phyloP scores from a whole-genome alignment of 2,888 invertebrate species.

The Ischnura elegans region DNA sequence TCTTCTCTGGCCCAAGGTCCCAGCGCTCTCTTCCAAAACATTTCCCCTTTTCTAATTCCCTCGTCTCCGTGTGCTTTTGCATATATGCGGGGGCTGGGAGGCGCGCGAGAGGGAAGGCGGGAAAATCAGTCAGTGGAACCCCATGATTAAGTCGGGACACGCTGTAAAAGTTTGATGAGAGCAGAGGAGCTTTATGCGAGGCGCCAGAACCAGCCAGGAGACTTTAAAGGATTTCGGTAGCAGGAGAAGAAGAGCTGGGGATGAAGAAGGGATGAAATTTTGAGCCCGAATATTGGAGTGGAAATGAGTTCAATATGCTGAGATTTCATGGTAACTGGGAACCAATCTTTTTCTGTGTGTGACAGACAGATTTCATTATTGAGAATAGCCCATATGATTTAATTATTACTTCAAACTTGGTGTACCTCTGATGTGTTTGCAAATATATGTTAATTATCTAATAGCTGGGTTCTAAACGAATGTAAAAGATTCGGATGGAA shows the following conservation, averaged over 20 bases:
- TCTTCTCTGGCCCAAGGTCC: background rate
- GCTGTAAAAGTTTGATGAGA: slow-evolving; percentile 60
- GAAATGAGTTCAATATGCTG: background rate
- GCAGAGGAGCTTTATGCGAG: slow-evolving; percentile 35
- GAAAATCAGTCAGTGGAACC: slow-evolving; percentile 59
- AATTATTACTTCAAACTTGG: too few relatives aligned
- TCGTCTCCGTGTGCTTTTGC: background rate
- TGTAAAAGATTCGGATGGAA: too few relatives aligned
- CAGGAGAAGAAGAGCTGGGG: background rate
- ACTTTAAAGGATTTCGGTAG: background rate
- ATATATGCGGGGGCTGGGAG: background rate
- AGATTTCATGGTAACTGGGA: background rate
- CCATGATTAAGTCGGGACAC: slow-evolving; percentile 50
- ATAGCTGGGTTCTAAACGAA: too few relatives aligned
- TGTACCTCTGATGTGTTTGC: too few relatives aligned
- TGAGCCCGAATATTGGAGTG: background rate
- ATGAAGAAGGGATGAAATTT: background rate
- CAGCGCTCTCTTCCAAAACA: slow-evolving; percentile 8
- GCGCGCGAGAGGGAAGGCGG: slow-evolving; percentile 7
- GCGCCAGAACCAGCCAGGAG: background rate
- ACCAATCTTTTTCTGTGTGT: too few relatives aligned
- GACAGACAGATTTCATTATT: too few relatives aligned
- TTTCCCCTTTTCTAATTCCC: background rate
- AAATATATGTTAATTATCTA: too few relatives aligned
- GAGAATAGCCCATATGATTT: too few relatives aligned